Base-by-base conservation (phyloP, 35 echinoderm and acorn worm species). In the Apostichopus japonicus region DNA sequence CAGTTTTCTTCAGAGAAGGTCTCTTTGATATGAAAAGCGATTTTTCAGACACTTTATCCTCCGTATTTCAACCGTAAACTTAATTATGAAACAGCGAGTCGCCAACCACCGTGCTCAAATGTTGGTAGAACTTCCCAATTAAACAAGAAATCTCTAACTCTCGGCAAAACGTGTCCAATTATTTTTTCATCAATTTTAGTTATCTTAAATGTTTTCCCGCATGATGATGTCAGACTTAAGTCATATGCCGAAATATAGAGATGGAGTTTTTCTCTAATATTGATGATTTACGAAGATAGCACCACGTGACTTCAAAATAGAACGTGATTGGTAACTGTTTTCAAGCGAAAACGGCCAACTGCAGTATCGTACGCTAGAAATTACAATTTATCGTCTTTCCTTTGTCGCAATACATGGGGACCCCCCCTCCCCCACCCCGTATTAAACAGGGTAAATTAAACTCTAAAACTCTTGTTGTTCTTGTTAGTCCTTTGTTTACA, bases 121-220 rank as follows among this genome's bases (percentile, higher is more conserved):
- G 71, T 75, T 75, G 71, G 71, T 75, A 75, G 17, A 75, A 75
- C 17, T 75, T 75, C 71, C n/a, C 71, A 75, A 75, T 75, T 75
- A 75, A 75, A 75, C 15, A 19, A 75, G n/a, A 75, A 75, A 19
- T 19, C n/a, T 19, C 71, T 73, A 73, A 73, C 71, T 73, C 71
- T 73, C 71, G 71, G 71, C 16, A 23, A 73, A 73, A 73, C 71
- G 71, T 73, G 71, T 73, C 71, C 71, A 73, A 73, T 73, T 73
- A 73, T 73, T 73, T 73, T 73, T 73, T 73, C 71, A 73, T 73
- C 71, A 73, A 73, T 73, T 73, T 73, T 73, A 73, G 16, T 73
- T 73, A 23, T 73, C 71, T 73, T 73, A 19, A 73, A 17, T 73
- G 17, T 73, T 73, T n/a, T 73, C 71, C 21, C 71, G n/a, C 71